Evolutionary conservation across 2,113 vertebrate species (phyloP).

Genomic region (Zosterops japonicus): DNA sequence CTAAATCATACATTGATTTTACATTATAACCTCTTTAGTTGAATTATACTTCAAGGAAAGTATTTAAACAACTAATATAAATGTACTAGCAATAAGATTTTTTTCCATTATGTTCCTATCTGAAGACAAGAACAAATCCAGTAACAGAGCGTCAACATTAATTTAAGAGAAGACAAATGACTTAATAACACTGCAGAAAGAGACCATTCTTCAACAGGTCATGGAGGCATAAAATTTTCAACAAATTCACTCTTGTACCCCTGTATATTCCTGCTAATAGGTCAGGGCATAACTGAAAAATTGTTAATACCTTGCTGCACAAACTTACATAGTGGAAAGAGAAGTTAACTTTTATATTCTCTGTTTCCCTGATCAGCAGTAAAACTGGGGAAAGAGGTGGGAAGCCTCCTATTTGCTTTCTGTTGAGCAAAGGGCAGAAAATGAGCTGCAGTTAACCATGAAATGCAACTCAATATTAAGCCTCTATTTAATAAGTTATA

Average conservation of each 20-base stretch:
- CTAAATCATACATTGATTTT: constrained; percentile 52
- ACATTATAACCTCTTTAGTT: constrained; percentile 22
- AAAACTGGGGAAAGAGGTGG: neutral
- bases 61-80: constrained; percentile 71
- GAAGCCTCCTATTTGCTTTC: constrained; percentile 4
- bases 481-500: constrained; percentile 6
- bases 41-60: constrained; percentile 54
- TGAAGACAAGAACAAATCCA: constrained; percentile 71
- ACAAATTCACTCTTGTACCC: constrained; percentile 70
- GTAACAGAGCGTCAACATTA: constrained; percentile 70
- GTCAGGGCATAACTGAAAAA: constrained; percentile 19
- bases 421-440: constrained; percentile 51
- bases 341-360: neutral
- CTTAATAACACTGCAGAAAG: constrained; percentile 70
- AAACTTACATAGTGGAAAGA: constrained; percentile 8
- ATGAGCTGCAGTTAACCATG: constrained; percentile 20
- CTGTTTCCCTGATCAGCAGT: neutral
- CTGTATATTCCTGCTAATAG: constrained; percentile 69
- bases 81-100: constrained; percentile 50
- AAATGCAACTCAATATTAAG: constrained; percentile 39
- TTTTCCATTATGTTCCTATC: constrained; percentile 67
- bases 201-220: constrained; percentile 65
- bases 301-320: constrained; percentile 56
- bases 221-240: constrained; percentile 69
- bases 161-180: constrained; percentile 77